Conservation (phyloP, 2,797 vertebrate genomes). For the Galaxias olidus region DNA sequence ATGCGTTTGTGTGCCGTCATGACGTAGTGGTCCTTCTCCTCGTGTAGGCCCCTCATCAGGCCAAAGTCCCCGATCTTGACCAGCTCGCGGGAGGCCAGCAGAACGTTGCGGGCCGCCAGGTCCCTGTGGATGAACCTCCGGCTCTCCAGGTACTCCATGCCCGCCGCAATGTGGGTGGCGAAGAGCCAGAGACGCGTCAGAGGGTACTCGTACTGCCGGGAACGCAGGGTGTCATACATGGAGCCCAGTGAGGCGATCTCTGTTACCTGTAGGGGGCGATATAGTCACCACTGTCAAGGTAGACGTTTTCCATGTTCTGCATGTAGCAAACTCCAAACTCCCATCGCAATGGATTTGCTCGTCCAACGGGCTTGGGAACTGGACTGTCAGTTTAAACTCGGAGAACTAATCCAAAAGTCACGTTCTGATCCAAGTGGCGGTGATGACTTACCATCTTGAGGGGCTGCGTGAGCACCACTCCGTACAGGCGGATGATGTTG, state of each 20-base stretch:
- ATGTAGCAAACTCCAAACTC: background rate
- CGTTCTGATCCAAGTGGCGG: background rate
- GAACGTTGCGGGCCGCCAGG: constrained; percentile 84
- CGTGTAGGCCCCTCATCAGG: constrained; percentile 80
- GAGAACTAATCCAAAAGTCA: background rate
- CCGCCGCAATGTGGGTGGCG: constrained; percentile 79
- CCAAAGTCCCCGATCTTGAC: constrained; percentile 91
- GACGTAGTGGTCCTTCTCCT: constrained; percentile 80
- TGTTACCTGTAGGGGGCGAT: constrained; percentile 74
- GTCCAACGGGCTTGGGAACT: background rate
- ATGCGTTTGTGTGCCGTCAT: constrained; percentile 85
- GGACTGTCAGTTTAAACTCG: background rate
- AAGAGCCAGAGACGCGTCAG: constrained; percentile 84
- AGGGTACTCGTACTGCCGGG: constrained; percentile 72
- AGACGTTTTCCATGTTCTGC: background rate
- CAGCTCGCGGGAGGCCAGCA: constrained; percentile 76
- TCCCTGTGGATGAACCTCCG: constrained; percentile 85
- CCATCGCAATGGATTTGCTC: background rate
- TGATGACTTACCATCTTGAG: constrained; percentile 83
- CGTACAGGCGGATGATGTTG: constrained; percentile 85
- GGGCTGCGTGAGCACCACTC: constrained; percentile 85
- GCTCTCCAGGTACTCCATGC: constrained; percentile 86
- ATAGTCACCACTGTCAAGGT: background rate
- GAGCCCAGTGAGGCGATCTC: constrained; percentile 83
- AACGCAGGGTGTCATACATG: constrained; percentile 79